phyloP scores from a whole-genome alignment of 2,113 vertebrate species.

The Pelusios castaneus region DNA sequence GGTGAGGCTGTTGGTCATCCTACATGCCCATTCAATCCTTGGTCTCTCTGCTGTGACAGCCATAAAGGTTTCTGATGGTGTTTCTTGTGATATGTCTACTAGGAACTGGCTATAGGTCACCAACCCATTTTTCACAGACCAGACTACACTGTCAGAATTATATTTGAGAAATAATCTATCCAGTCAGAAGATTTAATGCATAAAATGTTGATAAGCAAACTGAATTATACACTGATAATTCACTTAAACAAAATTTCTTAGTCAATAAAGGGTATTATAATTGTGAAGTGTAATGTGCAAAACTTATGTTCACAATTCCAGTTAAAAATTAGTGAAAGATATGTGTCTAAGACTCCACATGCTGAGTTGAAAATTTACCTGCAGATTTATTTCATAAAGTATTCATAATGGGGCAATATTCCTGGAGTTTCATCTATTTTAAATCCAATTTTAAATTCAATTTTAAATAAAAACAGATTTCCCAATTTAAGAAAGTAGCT shows the following conservation, averaged over 20 bases:
- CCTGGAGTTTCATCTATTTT: constrained; percentile 30
- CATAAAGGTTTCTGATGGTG: not conserved
- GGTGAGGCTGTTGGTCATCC: not conserved
- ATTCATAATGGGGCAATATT: not conserved
- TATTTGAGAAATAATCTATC: not conserved
- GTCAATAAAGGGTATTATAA: not conserved
- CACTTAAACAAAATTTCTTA: not conserved
- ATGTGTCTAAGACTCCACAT: not conserved
- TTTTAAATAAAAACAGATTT: constrained; percentile 1
- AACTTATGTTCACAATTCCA: not conserved
- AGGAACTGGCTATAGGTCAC: not conserved
- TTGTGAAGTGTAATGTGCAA: not conserved
- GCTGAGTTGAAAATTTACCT: not conserved
- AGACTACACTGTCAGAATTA: not conserved
- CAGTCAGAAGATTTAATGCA: not conserved
- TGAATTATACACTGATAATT: not conserved
- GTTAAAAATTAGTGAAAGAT: not conserved
- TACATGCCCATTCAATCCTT: not conserved
- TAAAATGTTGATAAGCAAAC: constrained; percentile 4
- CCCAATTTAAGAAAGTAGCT: not conserved
- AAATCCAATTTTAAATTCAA: not conserved
- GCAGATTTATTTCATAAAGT: not conserved
- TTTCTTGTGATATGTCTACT: not conserved
- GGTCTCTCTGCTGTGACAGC: not conserved
- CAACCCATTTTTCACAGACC: not conserved